A percentile compares a stretch with the other conserved stretches of the same genome.
phyloP scores from a whole-genome alignment of 1,140 invertebrate genomes.

The Plodia interpunctella region DNA sequence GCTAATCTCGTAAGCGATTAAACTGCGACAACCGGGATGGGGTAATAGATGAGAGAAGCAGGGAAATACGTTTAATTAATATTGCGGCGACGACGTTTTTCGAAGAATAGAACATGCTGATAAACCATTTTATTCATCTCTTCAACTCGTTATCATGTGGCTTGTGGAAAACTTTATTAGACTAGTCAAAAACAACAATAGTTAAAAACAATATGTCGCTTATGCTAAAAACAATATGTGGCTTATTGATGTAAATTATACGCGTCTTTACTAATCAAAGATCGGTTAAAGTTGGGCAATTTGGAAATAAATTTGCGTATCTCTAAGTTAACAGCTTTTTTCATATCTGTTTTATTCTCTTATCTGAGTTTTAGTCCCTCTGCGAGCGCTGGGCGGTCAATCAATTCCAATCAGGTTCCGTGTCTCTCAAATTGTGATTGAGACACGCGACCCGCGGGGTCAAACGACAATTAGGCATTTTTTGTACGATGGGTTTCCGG shows the following conservation, averaged over 20 bases:
- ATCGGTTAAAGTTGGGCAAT: no score
- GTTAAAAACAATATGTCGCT: no score
- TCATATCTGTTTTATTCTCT: neutral
- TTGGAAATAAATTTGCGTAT: neutral
- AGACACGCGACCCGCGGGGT: conserved; percentile 26
- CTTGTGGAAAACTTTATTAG: no score
- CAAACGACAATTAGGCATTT: conserved; percentile 31
- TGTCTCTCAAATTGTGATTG: conserved; percentile 32
- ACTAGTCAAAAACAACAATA: no score
- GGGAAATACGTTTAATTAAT: neutral
- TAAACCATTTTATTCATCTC: no score
- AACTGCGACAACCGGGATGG: neutral
- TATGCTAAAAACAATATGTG: no score
- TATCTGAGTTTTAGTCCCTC: neutral
- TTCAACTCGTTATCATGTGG: no score
- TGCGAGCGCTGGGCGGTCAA: conserved; percentile 17
- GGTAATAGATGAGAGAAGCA: neutral
- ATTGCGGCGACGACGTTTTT: no score
- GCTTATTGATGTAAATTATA: no score
- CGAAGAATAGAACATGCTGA: no score
- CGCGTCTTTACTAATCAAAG: neutral
- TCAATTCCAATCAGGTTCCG: conserved; percentile 34
- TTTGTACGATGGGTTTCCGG: conserved; percentile 20
- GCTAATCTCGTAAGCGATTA: conserved; percentile 7
- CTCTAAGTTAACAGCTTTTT: neutral